Evolutionary conservation across 2,113 vertebrate species (phyloP), one percentile per base, ranked within the genome.

Genomic region (Dasyprocta punctata): DNA sequence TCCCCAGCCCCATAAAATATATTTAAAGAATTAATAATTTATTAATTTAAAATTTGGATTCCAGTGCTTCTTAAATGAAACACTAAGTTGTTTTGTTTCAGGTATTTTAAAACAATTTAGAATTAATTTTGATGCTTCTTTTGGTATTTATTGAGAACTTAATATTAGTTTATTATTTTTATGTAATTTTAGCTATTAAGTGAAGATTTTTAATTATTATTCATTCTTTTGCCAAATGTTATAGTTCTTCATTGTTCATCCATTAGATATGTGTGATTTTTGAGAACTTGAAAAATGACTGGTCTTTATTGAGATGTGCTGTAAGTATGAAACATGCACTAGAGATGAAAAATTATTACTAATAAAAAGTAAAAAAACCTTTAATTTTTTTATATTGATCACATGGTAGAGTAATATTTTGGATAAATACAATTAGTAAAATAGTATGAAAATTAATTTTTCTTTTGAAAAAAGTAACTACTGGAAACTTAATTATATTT

Each of bases 1-100:
- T 56, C 16, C 54, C 54, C 19, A 17, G 17, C 54, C 52, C 54
- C 54, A 22, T 82, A 58, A 75, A 11, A 49, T 83, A 75, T 36
- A 87, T 49, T 65, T 82, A 56, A 85, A 90, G 82, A 91, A 75
- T 83, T 49, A 84, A 44, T 60, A 78, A 88, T n/a, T 60, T 82
- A 41, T 88, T 52, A 92, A 83, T 84, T 73, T 67, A 78, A 94
- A 52, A 88, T 75, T 44, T 67, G 28, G 20, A 20, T 58, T 88
- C 56, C 28, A 92, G 17, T 41, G 41, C n/a, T 92, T 22, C 41
- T 77, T 92, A 73, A 28, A 44, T 75, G 65, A 44, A 83, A 14
- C 56, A 95, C 86, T 69, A 85, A 78, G 36, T 86, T 90, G 61
- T 56, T 92, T 73, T 92, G 30, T 65, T 95, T 88, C n/a, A 38